Base-by-base conservation (phyloP, 2,888 invertebrate genomes). In the Seira ritae region DNA sequence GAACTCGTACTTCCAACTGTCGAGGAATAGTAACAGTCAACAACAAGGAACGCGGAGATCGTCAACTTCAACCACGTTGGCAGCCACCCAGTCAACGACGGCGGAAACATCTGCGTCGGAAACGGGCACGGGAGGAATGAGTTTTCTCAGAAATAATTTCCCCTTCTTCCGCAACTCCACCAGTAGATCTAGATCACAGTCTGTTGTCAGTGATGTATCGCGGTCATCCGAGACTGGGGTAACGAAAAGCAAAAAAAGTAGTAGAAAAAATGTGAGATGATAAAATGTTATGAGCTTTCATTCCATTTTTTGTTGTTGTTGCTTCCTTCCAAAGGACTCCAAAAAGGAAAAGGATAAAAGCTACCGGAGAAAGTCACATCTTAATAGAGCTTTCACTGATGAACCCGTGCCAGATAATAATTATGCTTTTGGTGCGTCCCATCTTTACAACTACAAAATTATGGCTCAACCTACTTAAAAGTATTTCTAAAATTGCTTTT, bases 261-360 rank as follows among this genome's bases (percentile, higher is more conserved):
- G 22, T 0, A 50, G 3, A 68, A 17, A 70, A 22, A 62, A 65
- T 20, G 42, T 20, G 19, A 23, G 1, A n/a, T 71, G 78, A 19
- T 22, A 24, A 46, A 17, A 24, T 62, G 60, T 74, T 62, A 60
- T 66, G 15, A 6, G 15, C 22, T 66, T 66, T 17, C 20, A 66
- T 23, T 31, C 10, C 69, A 69, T 23, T 31, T 69, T 50, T 68
- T 20, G 37, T 20, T 70, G 62, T 69, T 31, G 17, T 50, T 72
- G 24, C 17, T 65, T 60, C 46, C 31, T 31, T 31, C 31, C 31
- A 71, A 23, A 82, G 87, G 84, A 84, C 19, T 65, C 69, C 17
- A 85, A 85, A 17, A 85, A 81, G 24, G 86, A 86, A 55, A 87
- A 84, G 69, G 88, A 88, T 55, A 88, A 88, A 60, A 87, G 87